phyloP scores from a whole-genome alignment of 2,113 vertebrate species.

The Cisticola juncidis region DNA sequence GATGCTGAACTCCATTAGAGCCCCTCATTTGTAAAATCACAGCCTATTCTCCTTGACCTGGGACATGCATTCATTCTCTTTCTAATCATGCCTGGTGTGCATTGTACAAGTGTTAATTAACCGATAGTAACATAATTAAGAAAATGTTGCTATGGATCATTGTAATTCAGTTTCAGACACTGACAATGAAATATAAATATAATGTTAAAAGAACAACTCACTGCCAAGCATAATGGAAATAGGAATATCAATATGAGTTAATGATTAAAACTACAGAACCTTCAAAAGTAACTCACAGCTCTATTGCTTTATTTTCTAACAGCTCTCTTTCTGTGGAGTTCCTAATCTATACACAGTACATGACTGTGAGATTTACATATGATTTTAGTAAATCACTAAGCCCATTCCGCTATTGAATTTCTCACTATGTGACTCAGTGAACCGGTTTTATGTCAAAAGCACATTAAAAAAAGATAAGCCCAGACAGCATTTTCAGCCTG shows the following conservation, averaged over 20 bases:
- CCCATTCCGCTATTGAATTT: conserved; percentile 37
- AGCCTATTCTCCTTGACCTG: background rate
- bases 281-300: background rate
- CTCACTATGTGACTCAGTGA: background rate
- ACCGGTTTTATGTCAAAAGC: conserved; percentile 12
- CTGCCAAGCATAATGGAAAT: background rate
- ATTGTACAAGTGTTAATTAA: conserved; percentile 13
- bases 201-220: background rate
- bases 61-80: background rate
- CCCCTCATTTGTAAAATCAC: background rate
- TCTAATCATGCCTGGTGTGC: background rate
- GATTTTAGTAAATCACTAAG: conserved; percentile 46
- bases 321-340: background rate
- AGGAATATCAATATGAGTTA: background rate
- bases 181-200: background rate
- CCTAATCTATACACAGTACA: background rate
- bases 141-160: background rate
- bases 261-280: background rate
- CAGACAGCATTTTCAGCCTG: background rate
- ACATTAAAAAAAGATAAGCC: conserved; percentile 30
- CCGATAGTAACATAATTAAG: background rate
- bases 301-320: background rate
- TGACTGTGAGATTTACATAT: conserved; percentile 25
- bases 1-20: background rate
- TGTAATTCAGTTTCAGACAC: background rate